A percentile compares a stretch with the other conserved stretches of the same genome.
These are phyloP conservation scores for Dascillus cervinus DNA, from an alignment of 2,888 invertebrate genomes.

Conservation along the genomic window DNA sequence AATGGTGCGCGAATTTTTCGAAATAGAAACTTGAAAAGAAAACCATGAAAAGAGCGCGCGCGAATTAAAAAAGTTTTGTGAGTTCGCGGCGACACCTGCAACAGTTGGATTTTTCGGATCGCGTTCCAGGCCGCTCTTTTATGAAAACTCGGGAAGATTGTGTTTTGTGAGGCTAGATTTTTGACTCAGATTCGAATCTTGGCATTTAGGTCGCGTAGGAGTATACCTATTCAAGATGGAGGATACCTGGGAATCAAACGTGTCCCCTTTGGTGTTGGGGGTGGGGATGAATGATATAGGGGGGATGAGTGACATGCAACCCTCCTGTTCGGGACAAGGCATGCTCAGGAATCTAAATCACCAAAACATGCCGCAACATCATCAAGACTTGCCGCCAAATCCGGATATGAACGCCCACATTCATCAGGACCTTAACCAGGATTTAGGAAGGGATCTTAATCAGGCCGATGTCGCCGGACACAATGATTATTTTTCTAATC, in stretches of 20 bases:
- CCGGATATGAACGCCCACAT: conserved; percentile 26
- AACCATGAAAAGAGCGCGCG: too few species aligned
- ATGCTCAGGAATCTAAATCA: conserved; percentile 27
- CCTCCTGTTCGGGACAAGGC: conserved; percentile 23
- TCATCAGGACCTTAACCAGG: conserved; percentile 33
- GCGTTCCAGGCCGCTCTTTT: too few species aligned
- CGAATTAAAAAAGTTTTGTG: too few species aligned
- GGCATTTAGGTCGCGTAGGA: conserved; percentile 20
- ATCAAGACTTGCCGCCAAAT: conserved; percentile 22
- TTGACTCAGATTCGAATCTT: too few species aligned
- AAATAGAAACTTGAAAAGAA: too few species aligned
- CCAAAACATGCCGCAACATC: conserved; percentile 26
- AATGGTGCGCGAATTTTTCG: too few species aligned
- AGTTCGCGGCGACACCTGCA: too few species aligned
- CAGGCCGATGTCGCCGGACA: conserved; percentile 24
- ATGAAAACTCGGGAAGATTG: too few species aligned
- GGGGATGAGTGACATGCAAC: conserved; percentile 33
- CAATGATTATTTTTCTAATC: conserved; percentile 32
- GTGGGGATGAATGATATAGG: conserved; percentile 36
- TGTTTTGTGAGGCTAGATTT: too few species aligned
- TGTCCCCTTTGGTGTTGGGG: conserved; percentile 43
- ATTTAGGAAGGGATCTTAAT: conserved; percentile 28
- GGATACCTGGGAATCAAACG: conserved; percentile 43
- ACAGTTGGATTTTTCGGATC: too few species aligned
- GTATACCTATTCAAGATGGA: conserved; percentile 37